These are phyloP conservation scores for Coptotermes formosanus DNA, from an alignment of 1,140 invertebrate genomes.

Conservation along the genomic window DNA sequence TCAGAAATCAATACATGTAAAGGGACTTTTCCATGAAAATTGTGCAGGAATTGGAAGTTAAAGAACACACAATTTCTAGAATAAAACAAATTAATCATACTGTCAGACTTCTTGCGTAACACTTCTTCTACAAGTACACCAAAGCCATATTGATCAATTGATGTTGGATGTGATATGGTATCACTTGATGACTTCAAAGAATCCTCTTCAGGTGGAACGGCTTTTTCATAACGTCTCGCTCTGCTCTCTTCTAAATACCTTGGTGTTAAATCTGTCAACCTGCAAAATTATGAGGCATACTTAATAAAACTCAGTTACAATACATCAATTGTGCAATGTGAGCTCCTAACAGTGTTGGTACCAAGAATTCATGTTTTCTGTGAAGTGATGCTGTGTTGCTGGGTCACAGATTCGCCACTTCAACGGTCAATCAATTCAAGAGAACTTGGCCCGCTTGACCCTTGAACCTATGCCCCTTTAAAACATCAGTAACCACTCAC, in stretches of 20 bases:
- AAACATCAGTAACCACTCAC: too few species aligned
- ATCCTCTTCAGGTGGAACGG: slow-evolving; percentile 70
- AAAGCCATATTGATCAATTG: slow-evolving; percentile 79
- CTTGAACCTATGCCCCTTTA: too few species aligned
- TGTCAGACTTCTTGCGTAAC: slow-evolving; percentile 44
- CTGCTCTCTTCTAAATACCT: slow-evolving; percentile 67
- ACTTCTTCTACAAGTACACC: slow-evolving; percentile 74
- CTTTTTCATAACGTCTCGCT: slow-evolving; percentile 65
- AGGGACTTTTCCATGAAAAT: too few species aligned
- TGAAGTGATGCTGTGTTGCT: too few species aligned
- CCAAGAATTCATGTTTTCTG: too few species aligned
- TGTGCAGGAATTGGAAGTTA: not conserved
- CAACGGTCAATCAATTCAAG: too few species aligned
- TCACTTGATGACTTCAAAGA: slow-evolving; percentile 45
- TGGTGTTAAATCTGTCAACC: slow-evolving; percentile 62
- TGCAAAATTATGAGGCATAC: slow-evolving; percentile 33
- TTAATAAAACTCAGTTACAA: not conserved
- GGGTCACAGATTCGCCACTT: too few species aligned
- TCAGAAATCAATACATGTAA: too few species aligned
- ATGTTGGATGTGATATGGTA: slow-evolving; percentile 48
- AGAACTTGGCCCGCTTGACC: too few species aligned
- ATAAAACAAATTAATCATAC: not conserved
- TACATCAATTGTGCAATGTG: not conserved
- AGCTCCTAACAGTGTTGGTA: too few species aligned
- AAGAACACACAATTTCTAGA: not conserved